A percentile compares a stretch with the other conserved stretches of the same genome.
Conservation (phyloP, 2,888 invertebrate genomes). For the Melipona beecheii region DNA sequence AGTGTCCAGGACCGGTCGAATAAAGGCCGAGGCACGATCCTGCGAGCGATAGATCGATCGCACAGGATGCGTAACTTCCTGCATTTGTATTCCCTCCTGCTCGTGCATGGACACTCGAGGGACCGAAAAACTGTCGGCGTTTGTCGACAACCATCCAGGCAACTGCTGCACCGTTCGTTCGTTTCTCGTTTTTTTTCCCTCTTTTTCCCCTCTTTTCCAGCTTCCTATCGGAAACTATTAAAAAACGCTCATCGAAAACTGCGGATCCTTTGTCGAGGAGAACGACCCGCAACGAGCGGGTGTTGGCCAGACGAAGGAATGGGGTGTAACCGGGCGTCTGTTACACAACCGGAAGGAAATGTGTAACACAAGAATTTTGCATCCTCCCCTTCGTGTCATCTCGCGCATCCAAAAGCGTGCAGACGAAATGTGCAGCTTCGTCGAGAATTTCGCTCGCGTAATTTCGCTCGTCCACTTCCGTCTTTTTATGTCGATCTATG, state of each 20-base stretch:
- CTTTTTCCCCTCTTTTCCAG: not conserved
- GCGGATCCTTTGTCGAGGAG: slow-evolving; percentile 57
- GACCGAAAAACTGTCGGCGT: slow-evolving; percentile 60
- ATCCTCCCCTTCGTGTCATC: slow-evolving; percentile 25
- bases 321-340: slow-evolving; percentile 59
- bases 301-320: slow-evolving; percentile 25
- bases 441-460: slow-evolving; percentile 20
- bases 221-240: slow-evolving; percentile 56
- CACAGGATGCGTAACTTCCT: slow-evolving; percentile 77
- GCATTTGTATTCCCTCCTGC: slow-evolving; percentile 66
- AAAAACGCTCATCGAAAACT: slow-evolving; percentile 69
- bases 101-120: slow-evolving; percentile 61
- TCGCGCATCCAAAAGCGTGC: slow-evolving; percentile 11
- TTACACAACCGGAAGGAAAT: slow-evolving; percentile 72
- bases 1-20: slow-evolving; percentile 41
- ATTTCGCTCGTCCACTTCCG: slow-evolving; percentile 20
- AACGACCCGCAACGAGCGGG: slow-evolving; percentile 44
- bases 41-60: slow-evolving; percentile 45
- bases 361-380: slow-evolving; percentile 49
- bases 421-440: slow-evolving; percentile 17
- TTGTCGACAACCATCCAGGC: slow-evolving; percentile 69
- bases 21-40: slow-evolving; percentile 41
- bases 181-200: slow-evolving; percentile 27
- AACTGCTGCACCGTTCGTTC: slow-evolving; percentile 70
- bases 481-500: slow-evolving; percentile 13